Conservation (phyloP, 2,888 invertebrate species). For the Rhingia campestris region DNA sequence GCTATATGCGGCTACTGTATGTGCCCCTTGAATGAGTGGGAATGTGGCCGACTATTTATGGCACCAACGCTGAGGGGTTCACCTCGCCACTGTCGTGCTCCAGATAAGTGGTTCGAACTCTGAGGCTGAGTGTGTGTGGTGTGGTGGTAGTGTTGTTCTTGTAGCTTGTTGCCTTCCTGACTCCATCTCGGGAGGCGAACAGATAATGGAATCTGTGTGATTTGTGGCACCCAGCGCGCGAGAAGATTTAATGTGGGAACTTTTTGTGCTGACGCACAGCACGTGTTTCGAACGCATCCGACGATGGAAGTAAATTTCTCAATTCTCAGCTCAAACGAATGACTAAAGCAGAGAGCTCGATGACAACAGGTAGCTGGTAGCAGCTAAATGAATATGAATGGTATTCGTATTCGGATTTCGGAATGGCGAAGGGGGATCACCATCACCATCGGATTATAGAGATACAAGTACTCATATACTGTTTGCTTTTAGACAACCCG, state of each 20-base stretch:
- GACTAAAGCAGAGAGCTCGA: constrained; percentile 52
- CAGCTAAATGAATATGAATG: constrained; percentile 49
- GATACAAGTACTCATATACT: not conserved
- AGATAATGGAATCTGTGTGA: constrained; percentile 71
- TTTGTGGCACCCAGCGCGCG: constrained; percentile 72
- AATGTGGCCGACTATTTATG: constrained; percentile 63
- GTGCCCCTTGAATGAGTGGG: constrained; percentile 42
- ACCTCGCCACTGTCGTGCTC: constrained; percentile 46
- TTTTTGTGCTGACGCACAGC: constrained; percentile 75
- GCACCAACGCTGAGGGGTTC: constrained; percentile 56
- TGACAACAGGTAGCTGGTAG: constrained; percentile 67
- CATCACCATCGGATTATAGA: constrained; percentile 41
- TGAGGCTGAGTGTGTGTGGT: constrained; percentile 17
- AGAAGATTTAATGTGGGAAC: constrained; percentile 77
- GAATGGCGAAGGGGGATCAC: constrained; percentile 11
- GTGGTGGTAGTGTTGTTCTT: not conserved
- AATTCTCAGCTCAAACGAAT: constrained; percentile 32
- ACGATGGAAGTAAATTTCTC: constrained; percentile 47
- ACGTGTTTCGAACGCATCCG: constrained; percentile 73
- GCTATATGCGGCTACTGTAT: constrained; percentile 13
- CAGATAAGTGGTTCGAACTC: constrained; percentile 66
- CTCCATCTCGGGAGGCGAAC: constrained; percentile 55
- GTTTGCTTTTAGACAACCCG: constrained; percentile 70
- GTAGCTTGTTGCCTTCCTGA: constrained; percentile 48
- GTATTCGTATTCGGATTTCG: constrained; percentile 9